Conservation (phyloP, 2,888 invertebrate species). For the Sphinx pinastri region DNA sequence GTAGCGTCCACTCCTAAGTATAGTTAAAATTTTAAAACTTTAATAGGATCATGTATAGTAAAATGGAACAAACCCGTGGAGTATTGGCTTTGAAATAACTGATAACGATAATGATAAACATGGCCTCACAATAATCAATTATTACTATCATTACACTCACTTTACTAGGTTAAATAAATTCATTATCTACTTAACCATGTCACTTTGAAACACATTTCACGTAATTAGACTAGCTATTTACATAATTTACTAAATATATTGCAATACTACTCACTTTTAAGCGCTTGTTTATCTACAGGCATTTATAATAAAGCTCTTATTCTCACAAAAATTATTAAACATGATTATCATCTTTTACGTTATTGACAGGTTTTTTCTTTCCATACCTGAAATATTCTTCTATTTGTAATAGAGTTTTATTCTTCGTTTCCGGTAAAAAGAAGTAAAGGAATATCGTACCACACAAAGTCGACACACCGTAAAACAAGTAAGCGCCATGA, state of each 20-base stretch:
- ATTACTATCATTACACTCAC: conserved; percentile 36
- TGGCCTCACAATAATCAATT: conserved; percentile 34
- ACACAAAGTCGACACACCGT: conserved; percentile 83
- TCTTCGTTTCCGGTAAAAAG: conserved; percentile 87
- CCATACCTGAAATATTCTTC: conserved; percentile 82
- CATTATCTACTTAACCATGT: conserved; percentile 34
- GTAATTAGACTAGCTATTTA: conserved; percentile 8
- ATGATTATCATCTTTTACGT: conserved; percentile 37
- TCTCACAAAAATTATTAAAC: neutral
- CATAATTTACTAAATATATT: conserved; percentile 7
- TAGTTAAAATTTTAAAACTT: no score
- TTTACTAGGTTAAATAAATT: conserved; percentile 44
- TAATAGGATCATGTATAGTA: neutral
- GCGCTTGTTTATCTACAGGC: neutral
- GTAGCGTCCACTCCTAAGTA: no score
- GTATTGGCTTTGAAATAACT: conserved; percentile 9
- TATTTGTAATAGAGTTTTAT: conserved; percentile 87
- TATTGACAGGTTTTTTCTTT: conserved; percentile 52
- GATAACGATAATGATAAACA: conserved; percentile 31
- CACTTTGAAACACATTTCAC: neutral
- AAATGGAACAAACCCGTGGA: neutral
- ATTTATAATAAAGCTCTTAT: neutral
- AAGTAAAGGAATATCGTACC: conserved; percentile 85
- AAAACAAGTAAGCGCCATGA: conserved; percentile 85
- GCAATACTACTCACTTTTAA: neutral